A percentile compares a stretch with the other conserved stretches of the same genome.
phyloP scores from a whole-genome alignment of 1,140 invertebrate species.

The Drosophila baimaii region DNA sequence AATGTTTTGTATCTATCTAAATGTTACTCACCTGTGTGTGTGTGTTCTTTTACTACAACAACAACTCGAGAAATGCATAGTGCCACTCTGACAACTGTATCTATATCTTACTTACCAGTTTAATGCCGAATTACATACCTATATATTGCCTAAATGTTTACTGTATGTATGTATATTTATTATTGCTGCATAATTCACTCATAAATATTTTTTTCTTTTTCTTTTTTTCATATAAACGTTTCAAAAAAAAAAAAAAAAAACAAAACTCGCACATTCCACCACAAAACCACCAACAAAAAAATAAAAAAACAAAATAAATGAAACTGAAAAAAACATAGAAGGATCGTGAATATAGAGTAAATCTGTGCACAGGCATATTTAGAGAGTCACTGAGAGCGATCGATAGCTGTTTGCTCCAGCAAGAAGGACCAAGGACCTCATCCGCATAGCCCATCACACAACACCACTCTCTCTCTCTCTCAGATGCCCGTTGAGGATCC shows the following conservation, averaged over 20 bases:
- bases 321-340: conserved; percentile 54
- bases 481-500: conserved; percentile 67
- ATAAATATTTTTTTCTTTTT: conserved; percentile 82
- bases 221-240: conserved; percentile 83
- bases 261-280: conserved; percentile 79
- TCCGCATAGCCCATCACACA: conserved; percentile 29
- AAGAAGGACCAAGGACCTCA: conserved; percentile 50
- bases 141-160: conserved; percentile 82
- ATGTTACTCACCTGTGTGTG: conserved; percentile 56
- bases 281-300: conserved; percentile 67
- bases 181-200: conserved; percentile 83
- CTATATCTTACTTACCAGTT: conserved; percentile 42
- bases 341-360: conserved; percentile 52
- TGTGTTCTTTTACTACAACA: conserved; percentile 35
- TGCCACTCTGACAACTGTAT: conserved; percentile 54
- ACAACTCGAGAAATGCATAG: conserved; percentile 47
- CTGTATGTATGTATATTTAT: conserved; percentile 82
- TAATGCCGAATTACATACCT: conserved; percentile 42
- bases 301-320: conserved; percentile 46
- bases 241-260: conserved; percentile 60
- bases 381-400: conserved; percentile 53
- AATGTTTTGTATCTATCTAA: conserved; percentile 53
- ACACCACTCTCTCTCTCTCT: conserved; percentile 29
- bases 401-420: conserved; percentile 44
- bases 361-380: conserved; percentile 38